These are phyloP conservation scores for Pseudomyrmex cubaensis DNA, from an alignment of 1,140 invertebrate species.

Conservation along the genomic window DNA sequence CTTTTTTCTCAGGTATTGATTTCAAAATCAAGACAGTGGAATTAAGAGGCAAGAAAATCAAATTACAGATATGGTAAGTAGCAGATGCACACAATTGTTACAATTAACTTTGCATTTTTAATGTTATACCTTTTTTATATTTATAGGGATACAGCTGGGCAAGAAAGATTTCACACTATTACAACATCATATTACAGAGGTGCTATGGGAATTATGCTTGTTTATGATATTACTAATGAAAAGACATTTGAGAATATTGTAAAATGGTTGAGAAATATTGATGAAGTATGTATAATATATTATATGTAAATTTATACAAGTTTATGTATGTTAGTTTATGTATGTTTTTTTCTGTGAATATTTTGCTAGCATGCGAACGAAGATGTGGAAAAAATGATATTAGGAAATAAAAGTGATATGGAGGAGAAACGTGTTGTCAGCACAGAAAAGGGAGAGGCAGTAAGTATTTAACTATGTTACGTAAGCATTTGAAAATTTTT, in stretches of 20 bases:
- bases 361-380: constrained; percentile 96
- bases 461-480: constrained; percentile 81
- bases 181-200: constrained; percentile 99
- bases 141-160: constrained; percentile 96
- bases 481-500: too few species aligned
- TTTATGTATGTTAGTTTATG: background rate
- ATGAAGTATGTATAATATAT: constrained; percentile 88
- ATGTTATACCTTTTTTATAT: constrained; percentile 57
- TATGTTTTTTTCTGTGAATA: background rate
- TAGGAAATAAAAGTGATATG: constrained; percentile 99
- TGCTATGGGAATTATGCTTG: constrained; percentile 99
- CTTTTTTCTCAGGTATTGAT: constrained; percentile 94
- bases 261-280: constrained; percentile 99
- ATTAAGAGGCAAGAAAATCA: constrained; percentile 98
- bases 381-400: constrained; percentile 99
- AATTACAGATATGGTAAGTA: constrained; percentile 98
- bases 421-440: constrained; percentile 97
- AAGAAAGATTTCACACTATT: constrained; percentile 98
- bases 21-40: constrained; percentile 99
- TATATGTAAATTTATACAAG: background rate
- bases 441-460: constrained; percentile 94
- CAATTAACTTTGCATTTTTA: constrained; percentile 24
- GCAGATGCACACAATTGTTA: background rate
- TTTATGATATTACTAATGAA: constrained; percentile 99
- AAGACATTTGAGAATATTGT: constrained; percentile 99